Base-by-base conservation (phyloP, 2,888 invertebrate genomes). In the Pristionchus arcanus region DNA sequence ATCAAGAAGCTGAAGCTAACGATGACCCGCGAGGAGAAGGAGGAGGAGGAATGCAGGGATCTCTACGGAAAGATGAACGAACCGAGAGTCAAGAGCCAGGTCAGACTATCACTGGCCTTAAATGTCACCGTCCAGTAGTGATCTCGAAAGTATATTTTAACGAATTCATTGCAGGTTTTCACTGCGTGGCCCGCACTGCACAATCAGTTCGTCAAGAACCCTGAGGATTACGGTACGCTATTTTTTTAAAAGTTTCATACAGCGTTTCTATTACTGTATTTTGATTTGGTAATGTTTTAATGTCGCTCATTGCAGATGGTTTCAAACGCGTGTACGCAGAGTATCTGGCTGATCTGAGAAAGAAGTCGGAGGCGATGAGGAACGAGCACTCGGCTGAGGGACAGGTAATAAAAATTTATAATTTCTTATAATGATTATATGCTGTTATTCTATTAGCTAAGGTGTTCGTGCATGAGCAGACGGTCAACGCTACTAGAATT, bases 321-420 rank as follows among this genome's bases (percentile, higher is more conserved):
- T 91, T 91, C 89, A 55, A 77, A 21, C n/a, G 66, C 34, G 91
- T 68, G 15, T 77, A n/a, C 28, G 42, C 42, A 0, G 28, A 25
- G n/a, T 87, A 11, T 21, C 49, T 53, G 71, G 21, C 34, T 15
- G 90, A 84, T 15, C 15, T 28, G 71, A 31, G 71, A 93, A 97
- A 97, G 95, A 96, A 97, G 94, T 96, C 97, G 89, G 97, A 97
- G 94, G 97, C 98, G 97, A 96, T 98, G 96, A 97, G 97, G 94
- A 97, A 98, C 96, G 98, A 98, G 0, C 98, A 98, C 95, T 98
- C 98, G 96, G 97, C 97, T 0, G 98, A 98, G 95, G 98, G 98
- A 0, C 99, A 63, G 63, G 63, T 63, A 55, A 19, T 16, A 55
- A 2, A 21, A 9, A 21, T 15, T 55, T 21, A 19, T 55, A 55